Percentiles rank a stretch among this genome's conserved stretches.
These are phyloP conservation scores for Aphis gossypii DNA, from an alignment of 1,140 invertebrate species.

Conservation along the genomic window DNA sequence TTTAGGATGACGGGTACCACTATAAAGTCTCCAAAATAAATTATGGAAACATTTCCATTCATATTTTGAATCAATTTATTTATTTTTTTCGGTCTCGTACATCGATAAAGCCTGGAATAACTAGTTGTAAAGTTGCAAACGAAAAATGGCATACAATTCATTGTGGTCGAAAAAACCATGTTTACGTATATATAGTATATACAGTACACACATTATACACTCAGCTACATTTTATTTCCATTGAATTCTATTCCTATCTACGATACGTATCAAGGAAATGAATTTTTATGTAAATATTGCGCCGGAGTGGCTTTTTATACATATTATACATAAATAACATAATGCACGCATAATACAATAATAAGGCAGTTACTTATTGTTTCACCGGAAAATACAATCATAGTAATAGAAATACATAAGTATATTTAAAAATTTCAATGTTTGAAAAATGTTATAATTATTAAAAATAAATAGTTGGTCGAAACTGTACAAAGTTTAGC, in stretches of 20 bases:
- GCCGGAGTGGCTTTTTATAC: not conserved
- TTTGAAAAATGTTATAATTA: not conserved
- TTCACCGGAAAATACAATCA: not conserved
- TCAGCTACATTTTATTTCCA: not conserved
- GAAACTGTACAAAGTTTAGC: too few relatives aligned
- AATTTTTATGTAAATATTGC: conserved; percentile 19
- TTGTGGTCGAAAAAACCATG: not conserved
- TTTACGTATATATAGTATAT: not conserved
- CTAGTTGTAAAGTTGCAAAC: conserved; percentile 33
- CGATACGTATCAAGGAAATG: not conserved
- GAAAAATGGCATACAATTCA: conserved; percentile 15
- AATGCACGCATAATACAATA: not conserved
- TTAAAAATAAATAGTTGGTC: not conserved
- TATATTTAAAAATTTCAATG: not conserved
- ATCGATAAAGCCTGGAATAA: not conserved
- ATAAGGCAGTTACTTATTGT: not conserved
- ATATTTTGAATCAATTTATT: conserved; percentile 15
- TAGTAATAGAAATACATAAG: not conserved
- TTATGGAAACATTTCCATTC: conserved; percentile 25
- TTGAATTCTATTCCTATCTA: not conserved
- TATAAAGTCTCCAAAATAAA: conserved; percentile 19
- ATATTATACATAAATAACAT: not conserved
- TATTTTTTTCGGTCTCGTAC: not conserved
- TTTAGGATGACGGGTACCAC: conserved; percentile 7
- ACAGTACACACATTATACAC: not conserved